Evolutionary conservation across 2,797 vertebrate species (phyloP).

Genomic region (Sebastes iracundus): DNA sequence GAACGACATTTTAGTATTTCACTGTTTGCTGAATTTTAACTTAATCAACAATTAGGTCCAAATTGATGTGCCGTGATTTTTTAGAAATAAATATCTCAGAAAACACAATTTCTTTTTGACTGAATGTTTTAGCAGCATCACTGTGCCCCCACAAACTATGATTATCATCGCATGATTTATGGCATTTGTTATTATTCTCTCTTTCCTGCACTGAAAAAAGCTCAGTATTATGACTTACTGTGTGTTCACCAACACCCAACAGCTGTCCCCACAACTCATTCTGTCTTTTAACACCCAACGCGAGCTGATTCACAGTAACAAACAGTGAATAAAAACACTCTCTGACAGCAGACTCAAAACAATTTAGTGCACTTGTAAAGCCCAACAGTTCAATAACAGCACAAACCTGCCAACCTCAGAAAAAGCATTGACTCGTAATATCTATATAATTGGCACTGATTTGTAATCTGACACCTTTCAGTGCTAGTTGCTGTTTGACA

Average conservation of each 20-base stretch:
- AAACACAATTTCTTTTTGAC: background rate
- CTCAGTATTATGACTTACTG: background rate
- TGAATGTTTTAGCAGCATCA: background rate
- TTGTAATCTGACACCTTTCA: slow-evolving; percentile 73
- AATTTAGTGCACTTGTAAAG: slow-evolving; percentile 34
- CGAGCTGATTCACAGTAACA: slow-evolving; percentile 25
- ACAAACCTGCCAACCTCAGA: slow-evolving; percentile 39
- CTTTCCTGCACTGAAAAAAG: background rate
- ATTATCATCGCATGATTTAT: slow-evolving; percentile 8
- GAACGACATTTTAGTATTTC: background rate
- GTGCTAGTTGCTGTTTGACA: slow-evolving; percentile 52
- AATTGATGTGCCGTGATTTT: slow-evolving; percentile 1
- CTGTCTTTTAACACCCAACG: slow-evolving; percentile 23
- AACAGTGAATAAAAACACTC: slow-evolving; percentile 39
- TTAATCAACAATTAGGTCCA: slow-evolving; percentile 18
- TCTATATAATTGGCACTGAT: slow-evolving; percentile 65
- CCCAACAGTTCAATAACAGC: slow-evolving; percentile 31
- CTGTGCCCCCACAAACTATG: background rate
- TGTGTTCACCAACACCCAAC: slow-evolving; percentile 25
- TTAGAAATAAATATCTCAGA: background rate
- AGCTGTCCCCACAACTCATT: slow-evolving; percentile 41
- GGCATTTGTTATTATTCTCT: background rate
- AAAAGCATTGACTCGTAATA: slow-evolving; percentile 50
- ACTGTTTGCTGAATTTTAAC: background rate
- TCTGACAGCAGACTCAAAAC: slow-evolving; percentile 20